Percentiles rank a stretch among this genome's conserved stretches.
Evolutionary conservation across 2,797 vertebrate species (phyloP).

Genomic region (Argya squamiceps): DNA sequence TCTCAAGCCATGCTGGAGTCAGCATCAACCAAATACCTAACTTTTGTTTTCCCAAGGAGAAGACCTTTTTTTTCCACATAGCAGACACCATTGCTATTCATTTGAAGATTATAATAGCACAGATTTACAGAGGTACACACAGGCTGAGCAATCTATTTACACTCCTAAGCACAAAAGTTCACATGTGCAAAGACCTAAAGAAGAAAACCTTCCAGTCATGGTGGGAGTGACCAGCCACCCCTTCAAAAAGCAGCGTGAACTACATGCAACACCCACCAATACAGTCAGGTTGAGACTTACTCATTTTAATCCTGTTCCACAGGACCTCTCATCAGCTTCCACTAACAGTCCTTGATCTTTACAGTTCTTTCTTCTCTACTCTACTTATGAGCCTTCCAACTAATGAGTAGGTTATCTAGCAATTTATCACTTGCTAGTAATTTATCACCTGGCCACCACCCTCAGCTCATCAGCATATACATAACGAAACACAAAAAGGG

Average conservation of each 20-base stretch:
- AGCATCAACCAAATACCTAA: neutral
- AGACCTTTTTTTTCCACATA: fast-evolving
- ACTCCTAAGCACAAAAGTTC: neutral
- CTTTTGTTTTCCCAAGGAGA: neutral
- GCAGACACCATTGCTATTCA: neutral
- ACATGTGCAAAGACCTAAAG: neutral
- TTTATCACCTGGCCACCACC: neutral
- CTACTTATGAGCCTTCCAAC: neutral
- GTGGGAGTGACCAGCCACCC: neutral
- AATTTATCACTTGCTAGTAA: neutral
- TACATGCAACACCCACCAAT: neutral
- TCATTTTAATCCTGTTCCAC: neutral
- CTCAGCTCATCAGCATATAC: neutral
- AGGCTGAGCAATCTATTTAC: neutral
- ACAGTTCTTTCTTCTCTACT: neutral
- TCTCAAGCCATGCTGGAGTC: neutral
- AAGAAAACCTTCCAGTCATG: neutral
- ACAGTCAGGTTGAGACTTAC: neutral
- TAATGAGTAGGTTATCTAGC: neutral
- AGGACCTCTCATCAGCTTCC: neutral
- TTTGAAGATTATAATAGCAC: neutral
- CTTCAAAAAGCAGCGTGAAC: neutral
- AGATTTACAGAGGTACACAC: neutral
- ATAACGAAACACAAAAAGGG: neutral
- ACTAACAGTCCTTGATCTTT: neutral